Conservation (phyloP, 2,888 invertebrate genomes). For the Troides oblongomaculatus region DNA sequence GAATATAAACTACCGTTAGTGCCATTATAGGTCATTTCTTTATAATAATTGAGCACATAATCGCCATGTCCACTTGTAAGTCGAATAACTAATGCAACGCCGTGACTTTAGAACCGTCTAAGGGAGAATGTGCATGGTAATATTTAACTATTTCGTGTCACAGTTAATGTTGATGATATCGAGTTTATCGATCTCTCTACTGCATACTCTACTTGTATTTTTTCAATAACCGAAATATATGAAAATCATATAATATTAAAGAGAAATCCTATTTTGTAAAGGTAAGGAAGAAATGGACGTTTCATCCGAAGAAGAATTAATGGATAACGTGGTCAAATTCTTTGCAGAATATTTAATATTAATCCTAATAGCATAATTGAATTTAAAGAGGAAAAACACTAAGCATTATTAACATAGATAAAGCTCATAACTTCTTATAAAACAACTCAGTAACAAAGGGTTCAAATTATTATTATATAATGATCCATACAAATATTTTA, state of each 20-base stretch:
- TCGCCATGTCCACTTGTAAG: conserved; percentile 23
- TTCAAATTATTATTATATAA: too few relatives aligned
- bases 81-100: conserved; percentile 18
- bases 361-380: too few relatives aligned
- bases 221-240: too few relatives aligned
- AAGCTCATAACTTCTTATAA: neutral
- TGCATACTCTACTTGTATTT: too few relatives aligned
- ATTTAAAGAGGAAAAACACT: too few relatives aligned
- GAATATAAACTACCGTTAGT: conserved; percentile 3
- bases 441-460: neutral
- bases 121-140: neutral
- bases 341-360: too few relatives aligned
- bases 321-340: too few relatives aligned
- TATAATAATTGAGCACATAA: conserved; percentile 38
- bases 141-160: neutral
- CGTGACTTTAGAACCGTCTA: neutral
- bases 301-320: too few relatives aligned
- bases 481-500: too few relatives aligned
- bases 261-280: too few relatives aligned
- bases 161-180: neutral
- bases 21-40: conserved; percentile 41
- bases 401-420: neutral
- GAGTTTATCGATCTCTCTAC: neutral
- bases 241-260: too few relatives aligned
- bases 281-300: too few relatives aligned